phyloP scores from a whole-genome alignment of 2,797 vertebrate genomes.

The Glyptemys insculpta region DNA sequence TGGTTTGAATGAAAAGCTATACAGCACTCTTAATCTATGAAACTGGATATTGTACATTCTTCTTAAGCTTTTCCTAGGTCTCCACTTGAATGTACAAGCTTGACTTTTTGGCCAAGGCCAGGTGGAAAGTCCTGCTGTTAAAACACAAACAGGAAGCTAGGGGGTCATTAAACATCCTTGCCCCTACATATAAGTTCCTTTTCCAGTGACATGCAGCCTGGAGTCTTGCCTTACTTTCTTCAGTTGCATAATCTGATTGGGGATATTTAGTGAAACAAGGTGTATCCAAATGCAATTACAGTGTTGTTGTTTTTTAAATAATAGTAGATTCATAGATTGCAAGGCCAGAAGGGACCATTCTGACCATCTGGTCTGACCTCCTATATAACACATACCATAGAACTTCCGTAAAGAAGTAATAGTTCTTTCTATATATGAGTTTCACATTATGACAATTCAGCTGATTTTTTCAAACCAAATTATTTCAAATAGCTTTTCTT shows the following conservation, averaged over 20 bases:
- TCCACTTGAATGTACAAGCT: background rate
- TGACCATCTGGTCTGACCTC: background rate
- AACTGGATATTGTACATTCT: background rate
- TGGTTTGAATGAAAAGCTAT: constrained; percentile 13
- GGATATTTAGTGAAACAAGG: background rate
- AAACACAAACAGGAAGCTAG: constrained; percentile 43
- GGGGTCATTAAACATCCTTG: background rate
- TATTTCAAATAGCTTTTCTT: constrained; percentile 23
- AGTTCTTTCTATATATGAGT: background rate
- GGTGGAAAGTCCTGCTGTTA: constrained; percentile 8
- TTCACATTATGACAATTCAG: background rate
- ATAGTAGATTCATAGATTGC: background rate
- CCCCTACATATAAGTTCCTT: constrained; percentile 43
- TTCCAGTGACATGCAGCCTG: background rate
- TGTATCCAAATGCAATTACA: constrained; percentile 1
- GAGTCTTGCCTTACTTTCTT: constrained; percentile 36
- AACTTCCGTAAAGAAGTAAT: background rate
- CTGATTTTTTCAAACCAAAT: background rate
- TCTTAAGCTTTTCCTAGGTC: background rate
- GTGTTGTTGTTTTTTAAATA: background rate
- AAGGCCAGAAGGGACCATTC: background rate
- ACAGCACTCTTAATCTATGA: background rate
- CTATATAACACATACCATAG: background rate
- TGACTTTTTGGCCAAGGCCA: constrained; percentile 14
- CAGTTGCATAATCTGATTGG: background rate